Evolutionary conservation across 2,113 vertebrate genomes (phyloP), one percentile per base, ranked within the genome.

Genomic region (Turdus rufiventris): DNA sequence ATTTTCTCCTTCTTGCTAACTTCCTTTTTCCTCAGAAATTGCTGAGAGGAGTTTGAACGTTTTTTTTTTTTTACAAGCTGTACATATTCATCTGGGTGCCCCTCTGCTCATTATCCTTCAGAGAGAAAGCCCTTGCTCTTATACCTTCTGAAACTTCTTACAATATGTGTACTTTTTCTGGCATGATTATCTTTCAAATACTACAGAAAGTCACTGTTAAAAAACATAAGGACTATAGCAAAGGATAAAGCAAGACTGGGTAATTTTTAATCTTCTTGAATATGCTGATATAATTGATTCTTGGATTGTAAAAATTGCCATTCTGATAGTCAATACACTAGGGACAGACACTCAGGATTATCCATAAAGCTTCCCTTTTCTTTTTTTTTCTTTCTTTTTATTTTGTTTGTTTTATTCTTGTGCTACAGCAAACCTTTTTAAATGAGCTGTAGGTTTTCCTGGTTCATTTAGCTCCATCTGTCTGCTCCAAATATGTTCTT

Each of bases 1-100:
- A 51, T 78, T 81, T 72, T 56, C 33, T 76, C 75, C 70, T 83
- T 78, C 91, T 94, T 91, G 42, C 67, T 80, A 85, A 65, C 43
- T 97, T 94, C 54, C 80, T 95, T 96, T 84, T 76, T 88, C 80
- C 79, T 94, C 63, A 89, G 72, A 87, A 91, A 88, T 76, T 82
- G 91, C 81, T 92, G 78, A 96, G 68, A 95, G 54, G 85, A 91
- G 34, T 94, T 80, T 54, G 24, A 72, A 73, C 67, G 94, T 95
- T 88, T 89, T 92, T 89, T 73, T 87, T 93, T 89, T 73, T 87
- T 56, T 61, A 70, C 91, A 96, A 85, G 74, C 31, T 91, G 68
- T 76, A 91, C 36, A 88, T 50, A 48, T 40, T 72, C 56, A 85
- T 78, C 40, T 58, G 88, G 14, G 40, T 87, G 71, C 53, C 74